These are phyloP conservation scores for Deladenus siricidicola DNA, from an alignment of 2,888 invertebrate genomes.

Conservation along the genomic window DNA sequence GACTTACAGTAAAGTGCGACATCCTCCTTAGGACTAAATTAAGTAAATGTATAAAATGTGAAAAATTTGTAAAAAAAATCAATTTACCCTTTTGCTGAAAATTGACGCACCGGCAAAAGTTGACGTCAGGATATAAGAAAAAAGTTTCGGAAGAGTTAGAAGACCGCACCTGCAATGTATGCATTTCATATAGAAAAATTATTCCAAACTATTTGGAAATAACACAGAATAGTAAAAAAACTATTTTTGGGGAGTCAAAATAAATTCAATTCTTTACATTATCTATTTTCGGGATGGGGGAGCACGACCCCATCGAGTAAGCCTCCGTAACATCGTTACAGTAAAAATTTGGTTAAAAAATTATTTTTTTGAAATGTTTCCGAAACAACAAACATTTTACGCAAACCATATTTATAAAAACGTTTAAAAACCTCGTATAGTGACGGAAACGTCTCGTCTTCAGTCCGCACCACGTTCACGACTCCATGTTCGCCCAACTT, in stretches of 20 bases:
- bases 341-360: too few relatives aligned
- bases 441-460: slow-evolving; percentile 6
- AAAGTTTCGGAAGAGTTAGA: background rate
- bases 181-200: too few relatives aligned
- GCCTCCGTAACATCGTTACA: too few relatives aligned
- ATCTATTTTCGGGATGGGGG: too few relatives aligned
- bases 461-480: slow-evolving; percentile 11
- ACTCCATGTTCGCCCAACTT: slow-evolving; percentile 8
- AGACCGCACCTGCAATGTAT: slow-evolving; percentile 7
- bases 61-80: background rate
- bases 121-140: slow-evolving; percentile 16
- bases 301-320: too few relatives aligned
- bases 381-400: too few relatives aligned
- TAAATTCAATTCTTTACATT: too few relatives aligned
- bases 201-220: too few relatives aligned
- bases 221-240: too few relatives aligned
- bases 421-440: slow-evolving; percentile 7
- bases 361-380: too few relatives aligned
- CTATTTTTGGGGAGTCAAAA: too few relatives aligned
- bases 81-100: slow-evolving; percentile 4
- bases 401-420: too few relatives aligned
- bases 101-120: slow-evolving; percentile 15
- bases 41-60: background rate
- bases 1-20: slow-evolving; percentile 2
- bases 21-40: slow-evolving; percentile 7